These are phyloP conservation scores for Drosophila sproati DNA, from an alignment of 1,140 invertebrate genomes.

Conservation along the genomic window DNA sequence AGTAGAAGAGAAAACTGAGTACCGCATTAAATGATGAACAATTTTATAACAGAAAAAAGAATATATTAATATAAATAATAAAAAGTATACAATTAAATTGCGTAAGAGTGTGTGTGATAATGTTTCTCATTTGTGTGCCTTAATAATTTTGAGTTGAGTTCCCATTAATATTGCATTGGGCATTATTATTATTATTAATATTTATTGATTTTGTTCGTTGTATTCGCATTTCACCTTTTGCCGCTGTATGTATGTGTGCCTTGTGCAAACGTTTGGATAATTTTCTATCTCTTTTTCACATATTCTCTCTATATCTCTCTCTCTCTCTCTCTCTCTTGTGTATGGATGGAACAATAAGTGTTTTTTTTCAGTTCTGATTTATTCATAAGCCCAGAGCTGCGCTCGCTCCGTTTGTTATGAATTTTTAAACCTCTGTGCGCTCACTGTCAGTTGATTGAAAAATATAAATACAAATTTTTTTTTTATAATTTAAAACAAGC, in stretches of 20 bases:
- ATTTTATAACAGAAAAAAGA: constrained; percentile 58
- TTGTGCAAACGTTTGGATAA: constrained; percentile 78
- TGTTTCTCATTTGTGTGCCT: constrained; percentile 64
- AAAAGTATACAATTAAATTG: constrained; percentile 56
- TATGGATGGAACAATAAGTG: constrained; percentile 24
- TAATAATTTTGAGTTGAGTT: constrained; percentile 73
- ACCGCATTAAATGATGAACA: constrained; percentile 41
- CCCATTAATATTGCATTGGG: constrained; percentile 80
- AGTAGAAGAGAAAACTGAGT: constrained; percentile 33
- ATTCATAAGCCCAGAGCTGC: constrained; percentile 60
- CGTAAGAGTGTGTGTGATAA: constrained; percentile 46
- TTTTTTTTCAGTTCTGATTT: constrained; percentile 62
- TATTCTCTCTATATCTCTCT: constrained; percentile 12
- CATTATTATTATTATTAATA: constrained; percentile 66
- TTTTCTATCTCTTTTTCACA: constrained; percentile 48
- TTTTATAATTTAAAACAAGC: constrained; percentile 37
- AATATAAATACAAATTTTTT: constrained; percentile 28
- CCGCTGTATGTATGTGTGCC: constrained; percentile 54
- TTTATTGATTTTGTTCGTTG: constrained; percentile 75
- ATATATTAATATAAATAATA: constrained; percentile 56
- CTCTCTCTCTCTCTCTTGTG: constrained; percentile 4
- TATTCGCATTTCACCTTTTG: constrained; percentile 55
- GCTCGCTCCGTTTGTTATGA: constrained; percentile 50
- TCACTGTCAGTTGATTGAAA: constrained; percentile 61
- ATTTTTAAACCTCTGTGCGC: constrained; percentile 60